Conservation (phyloP, 1,140 invertebrate species). For the Leptonema lineaticorne region DNA sequence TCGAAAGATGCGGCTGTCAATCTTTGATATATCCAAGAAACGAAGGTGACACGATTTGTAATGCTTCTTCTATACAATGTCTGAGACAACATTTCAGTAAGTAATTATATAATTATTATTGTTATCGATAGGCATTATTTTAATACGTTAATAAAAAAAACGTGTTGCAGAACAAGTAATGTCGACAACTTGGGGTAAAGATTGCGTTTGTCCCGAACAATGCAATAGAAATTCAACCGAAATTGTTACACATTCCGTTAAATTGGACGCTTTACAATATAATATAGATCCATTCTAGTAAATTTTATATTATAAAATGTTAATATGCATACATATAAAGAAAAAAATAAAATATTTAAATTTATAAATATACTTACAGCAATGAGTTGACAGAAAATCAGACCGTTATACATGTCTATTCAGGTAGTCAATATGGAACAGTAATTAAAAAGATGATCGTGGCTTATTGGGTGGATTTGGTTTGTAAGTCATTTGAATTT, state of each 20-base stretch:
- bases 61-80: slow-evolving; percentile 27
- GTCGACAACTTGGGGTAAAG: slow-evolving; percentile 20
- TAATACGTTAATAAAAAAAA: not conserved
- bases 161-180: slow-evolving; percentile 22
- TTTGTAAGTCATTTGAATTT: too few species aligned
- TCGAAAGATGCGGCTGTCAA: slow-evolving; percentile 49
- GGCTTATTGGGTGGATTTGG: slow-evolving; percentile 48
- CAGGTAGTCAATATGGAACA: slow-evolving; percentile 44
- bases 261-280: slow-evolving; percentile 40
- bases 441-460: slow-evolving; percentile 45
- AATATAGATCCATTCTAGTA: slow-evolving; percentile 45
- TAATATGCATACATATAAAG: not conserved
- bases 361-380: slow-evolving; percentile 39
- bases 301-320: slow-evolving; percentile 36
- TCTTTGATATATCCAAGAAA: slow-evolving; percentile 47
- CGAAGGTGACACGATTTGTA: slow-evolving; percentile 25
- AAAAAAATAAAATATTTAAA: not conserved
- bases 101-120: slow-evolving; percentile 12
- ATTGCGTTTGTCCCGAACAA: slow-evolving; percentile 46
- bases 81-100: slow-evolving; percentile 28
- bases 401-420: slow-evolving; percentile 47
- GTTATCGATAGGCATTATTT: not conserved
- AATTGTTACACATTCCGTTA: slow-evolving; percentile 42
- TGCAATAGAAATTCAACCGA: slow-evolving; percentile 45
- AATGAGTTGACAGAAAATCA: slow-evolving; percentile 43